Base-by-base conservation (phyloP, 2,113 vertebrate species). In the Machaerirhynchus nigripectus region DNA sequence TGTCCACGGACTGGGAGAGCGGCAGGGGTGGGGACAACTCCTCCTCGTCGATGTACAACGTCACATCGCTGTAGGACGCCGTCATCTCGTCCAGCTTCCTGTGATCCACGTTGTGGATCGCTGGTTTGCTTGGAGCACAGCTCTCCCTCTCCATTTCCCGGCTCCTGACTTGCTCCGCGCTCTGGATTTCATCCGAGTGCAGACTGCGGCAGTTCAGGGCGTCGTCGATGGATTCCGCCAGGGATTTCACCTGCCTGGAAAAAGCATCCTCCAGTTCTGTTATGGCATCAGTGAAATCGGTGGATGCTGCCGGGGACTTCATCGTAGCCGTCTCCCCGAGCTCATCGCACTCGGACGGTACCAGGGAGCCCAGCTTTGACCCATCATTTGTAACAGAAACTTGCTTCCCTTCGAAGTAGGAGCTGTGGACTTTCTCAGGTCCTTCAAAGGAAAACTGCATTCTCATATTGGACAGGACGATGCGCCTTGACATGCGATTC, bases 381-480 rank as follows among this genome's bases (percentile, higher is more conserved):
- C 98, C 98, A 4, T 99, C 99, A 1, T 99, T 98, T 4, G 98
- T 98, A 96, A 99, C 97, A 3, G 99, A 99, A 44, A 99, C 98
- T 90, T 99, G 99, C 91, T 99, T 99, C 69, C 99, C 99, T 92
- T 99, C 99, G 3, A 99, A 99, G 97, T 99, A 99, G 71, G 99
- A 99, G 98, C 99, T 99, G 95, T 99, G 99, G 98, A 99, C 98
- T 98, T 99, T 99, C 97, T 99, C 99, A 91, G 99, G 99, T 81
- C 99, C 99, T 98, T 99, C 99, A 93, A 99, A 99, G 82, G 99
- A 99, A 98, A 99, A 99, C 99, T 99, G 99, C 99, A 99, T 99
- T 98, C 99, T 99, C 99, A 99, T 99, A 98, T 99, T 99, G 99
- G 99, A 99, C 82, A 99, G 97, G 89, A 99, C 99, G 24, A 99